Percentiles rank a stretch among this genome's conserved stretches.
phyloP scores from a whole-genome alignment of 1,140 invertebrate species.

The Dryas iulia region DNA sequence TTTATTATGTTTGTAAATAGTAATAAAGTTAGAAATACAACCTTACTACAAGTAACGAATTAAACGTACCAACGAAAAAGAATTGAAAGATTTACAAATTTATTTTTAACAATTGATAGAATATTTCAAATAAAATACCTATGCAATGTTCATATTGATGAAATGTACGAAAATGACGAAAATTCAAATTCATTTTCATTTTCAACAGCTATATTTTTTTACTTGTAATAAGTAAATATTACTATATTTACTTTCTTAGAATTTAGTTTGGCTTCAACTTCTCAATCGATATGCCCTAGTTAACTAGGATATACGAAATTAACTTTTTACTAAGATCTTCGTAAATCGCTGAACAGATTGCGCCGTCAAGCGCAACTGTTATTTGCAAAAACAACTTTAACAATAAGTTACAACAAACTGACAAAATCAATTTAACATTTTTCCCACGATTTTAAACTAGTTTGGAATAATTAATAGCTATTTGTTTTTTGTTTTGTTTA shows the following conservation, averaged over 20 bases:
- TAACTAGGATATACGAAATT: slow-evolving; percentile 52
- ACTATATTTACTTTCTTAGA: slow-evolving; percentile 2
- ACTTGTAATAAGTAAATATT: neutral
- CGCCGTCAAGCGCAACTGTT: slow-evolving; percentile 43
- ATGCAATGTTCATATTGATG: neutral
- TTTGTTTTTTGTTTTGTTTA: neutral
- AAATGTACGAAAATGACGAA: neutral
- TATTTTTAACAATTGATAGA: neutral
- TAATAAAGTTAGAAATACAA: no score
- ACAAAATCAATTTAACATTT: slow-evolving; percentile 46
- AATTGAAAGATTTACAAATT: neutral
- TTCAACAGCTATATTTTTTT: neutral
- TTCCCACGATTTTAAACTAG: slow-evolving; percentile 52
- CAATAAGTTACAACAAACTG: slow-evolving; percentile 41
- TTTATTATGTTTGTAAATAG: no score
- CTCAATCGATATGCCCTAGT: slow-evolving; percentile 53
- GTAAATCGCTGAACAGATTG: slow-evolving; percentile 60
- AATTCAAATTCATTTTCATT: neutral
- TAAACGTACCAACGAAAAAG: neutral
- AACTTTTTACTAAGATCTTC: slow-evolving; percentile 45
- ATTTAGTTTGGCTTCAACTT: slow-evolving; percentile 5
- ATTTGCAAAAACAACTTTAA: slow-evolving; percentile 55
- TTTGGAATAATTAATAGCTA: neutral
- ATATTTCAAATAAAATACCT: neutral
- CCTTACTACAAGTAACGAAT: neutral